A percentile compares a stretch with the other conserved stretches of the same genome.
phyloP scores from a whole-genome alignment of 2,797 vertebrate species.

The Enteromius mattozi region DNA sequence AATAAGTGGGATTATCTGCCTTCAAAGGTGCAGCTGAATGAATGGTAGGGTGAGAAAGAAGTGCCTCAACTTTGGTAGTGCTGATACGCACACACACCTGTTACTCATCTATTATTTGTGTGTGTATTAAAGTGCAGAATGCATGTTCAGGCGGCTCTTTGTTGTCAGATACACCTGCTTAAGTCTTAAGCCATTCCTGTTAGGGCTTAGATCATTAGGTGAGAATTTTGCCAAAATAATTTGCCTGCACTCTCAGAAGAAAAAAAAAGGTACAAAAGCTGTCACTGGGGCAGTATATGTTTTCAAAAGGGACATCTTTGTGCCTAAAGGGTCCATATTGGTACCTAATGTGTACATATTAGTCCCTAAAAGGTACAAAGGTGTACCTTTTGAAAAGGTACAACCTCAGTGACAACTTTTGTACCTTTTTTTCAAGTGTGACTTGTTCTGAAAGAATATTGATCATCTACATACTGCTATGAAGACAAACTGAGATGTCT shows the following conservation, averaged over 20 bases:
- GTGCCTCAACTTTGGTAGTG: constrained; percentile 20
- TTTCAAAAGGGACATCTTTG: neutral
- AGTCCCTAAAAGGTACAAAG: neutral
- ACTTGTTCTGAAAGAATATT: neutral
- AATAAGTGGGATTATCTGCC: constrained; percentile 80
- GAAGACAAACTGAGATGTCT: neutral
- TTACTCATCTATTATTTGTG: constrained; percentile 8
- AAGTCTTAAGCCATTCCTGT: neutral
- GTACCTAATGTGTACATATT: neutral
- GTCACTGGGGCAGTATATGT: neutral
- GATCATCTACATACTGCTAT: neutral
- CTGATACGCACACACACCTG: constrained; percentile 44
- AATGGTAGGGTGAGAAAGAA: constrained; percentile 69
- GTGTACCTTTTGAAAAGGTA: too few species aligned
- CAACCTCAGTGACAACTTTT: neutral
- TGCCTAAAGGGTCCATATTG: neutral
- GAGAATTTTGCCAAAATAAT: neutral
- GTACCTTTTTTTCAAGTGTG: neutral
- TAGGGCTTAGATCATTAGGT: neutral
- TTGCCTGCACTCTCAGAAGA: neutral
- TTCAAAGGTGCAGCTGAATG: constrained; percentile 76
- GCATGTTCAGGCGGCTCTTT: neutral
- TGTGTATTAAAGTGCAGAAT: constrained; percentile 37
- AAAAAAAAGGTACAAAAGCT: neutral
- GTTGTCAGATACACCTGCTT: constrained; percentile 11